Evolutionary conservation across 2,113 vertebrate genomes (phyloP), one percentile per base, ranked within the genome.

Genomic region (Paratilapia polleni): DNA sequence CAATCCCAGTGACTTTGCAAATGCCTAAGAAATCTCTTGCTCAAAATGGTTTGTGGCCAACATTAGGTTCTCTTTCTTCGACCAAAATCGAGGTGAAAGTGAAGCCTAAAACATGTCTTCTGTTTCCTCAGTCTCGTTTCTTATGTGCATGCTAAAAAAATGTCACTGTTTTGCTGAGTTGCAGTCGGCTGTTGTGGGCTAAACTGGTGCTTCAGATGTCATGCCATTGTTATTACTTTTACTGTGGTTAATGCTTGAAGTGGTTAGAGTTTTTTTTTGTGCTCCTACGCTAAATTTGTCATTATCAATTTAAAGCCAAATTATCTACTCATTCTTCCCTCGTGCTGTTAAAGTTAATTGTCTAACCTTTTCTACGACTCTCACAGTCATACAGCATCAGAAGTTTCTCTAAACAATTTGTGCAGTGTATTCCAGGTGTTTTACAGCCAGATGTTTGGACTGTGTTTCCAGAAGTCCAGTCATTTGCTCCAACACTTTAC

Each of bases 381-480:
- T 17, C 26, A 63, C 36, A 41, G 15, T 36, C 47, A 17, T 13
- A 59, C n/a, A 83, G 24, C 28, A 28, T 60, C 24, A 43, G 6
- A 28, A 24, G 43, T 22, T 36, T 80, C 43, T 79, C 22, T 15
- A 20, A 76, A 47, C 31, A 36, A 15, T 1, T 12, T 26, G 11
- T 86, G 14, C 22, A 28, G n/a, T 19, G 13, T 41, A 22, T 52
- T 86, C 31, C 62, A 78, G 36, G 20, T 82, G 24, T 78, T 82
- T 77, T 70, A 43, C 60, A 47, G 15, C 47, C 47, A 17, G 24
- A 66, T 73, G 34, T 73, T 56, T 47, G 47, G 5, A 49, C 47
- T 47, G 13, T n/a, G 19, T n/a, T 22, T 62, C 77, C 19, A 47
- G 52, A 19, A 20, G 22, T 62, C 17, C 15, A 17, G 17, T 77